Evolutionary conservation across 1,140 invertebrate genomes (phyloP), one percentile per base, ranked within the genome.

Genomic region (Megathymus violae): DNA sequence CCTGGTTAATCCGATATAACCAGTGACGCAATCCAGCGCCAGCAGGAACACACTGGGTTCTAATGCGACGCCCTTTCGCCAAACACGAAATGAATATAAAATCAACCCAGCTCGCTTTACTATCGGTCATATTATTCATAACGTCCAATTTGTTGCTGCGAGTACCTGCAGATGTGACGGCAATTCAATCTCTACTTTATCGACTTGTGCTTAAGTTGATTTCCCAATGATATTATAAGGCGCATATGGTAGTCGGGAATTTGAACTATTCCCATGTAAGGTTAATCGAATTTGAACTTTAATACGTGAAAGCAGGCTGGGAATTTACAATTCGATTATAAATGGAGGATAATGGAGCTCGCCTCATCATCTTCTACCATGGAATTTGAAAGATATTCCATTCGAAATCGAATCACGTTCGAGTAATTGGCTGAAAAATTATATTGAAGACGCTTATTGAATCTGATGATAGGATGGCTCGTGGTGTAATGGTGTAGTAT

Each of bases 331-430:
- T 27, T 9, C 11, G 16, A 31, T 16, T 41, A 13, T 50, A 51
- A 16, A 47, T 22, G 38, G 25, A 50, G 44, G 25, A 52, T 52
- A 64, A 52, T 59, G 38, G 51, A 68, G 25, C 56, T 52, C 64
- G 62, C 51, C 58, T 59, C 69, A 59, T 68, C 69, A 65, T 50
- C 52, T 22, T 43, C 44, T 63, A 65, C 69, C 47, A 62, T 65
- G 69, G 41, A 65, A 69, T 71, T 71, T 65, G 52, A 44, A 65
- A 41, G 51, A 58, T 58, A 58, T 46, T 58, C 52, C 22, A 58
- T 38, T 61, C 46, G 48, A 46, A 50, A 67, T 70, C 60, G 41
- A 56, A 67, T 74, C 71, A 74, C 68, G 71, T 71, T 67, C 61
- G 62, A 74, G 64, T 74, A 70, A 69, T 64, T 69, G 66, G 52